Evolutionary conservation across 1,140 invertebrate species (phyloP).

Genomic region (Venturia canescens): DNA sequence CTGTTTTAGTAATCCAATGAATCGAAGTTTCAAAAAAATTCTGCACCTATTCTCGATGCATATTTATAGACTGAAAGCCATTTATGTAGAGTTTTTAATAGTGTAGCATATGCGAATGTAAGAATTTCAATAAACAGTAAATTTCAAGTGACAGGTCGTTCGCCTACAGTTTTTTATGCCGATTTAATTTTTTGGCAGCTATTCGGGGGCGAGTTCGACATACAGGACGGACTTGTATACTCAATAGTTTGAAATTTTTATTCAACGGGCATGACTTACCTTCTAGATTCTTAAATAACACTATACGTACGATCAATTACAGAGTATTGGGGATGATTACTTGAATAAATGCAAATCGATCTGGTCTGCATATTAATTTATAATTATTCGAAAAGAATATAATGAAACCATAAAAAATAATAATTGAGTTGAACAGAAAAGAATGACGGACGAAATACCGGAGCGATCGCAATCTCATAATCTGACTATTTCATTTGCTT

Average conservation of each 20-base stretch:
- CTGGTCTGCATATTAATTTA: slow-evolving; percentile 21
- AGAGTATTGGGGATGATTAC: slow-evolving; percentile 75
- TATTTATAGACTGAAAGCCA: neutral
- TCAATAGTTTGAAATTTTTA: slow-evolving; percentile 6
- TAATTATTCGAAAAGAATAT: slow-evolving; percentile 28
- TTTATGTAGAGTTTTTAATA: too few relatives aligned
- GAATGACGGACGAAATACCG: slow-evolving; percentile 55
- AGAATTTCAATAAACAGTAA: too few relatives aligned
- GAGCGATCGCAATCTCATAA: slow-evolving; percentile 64
- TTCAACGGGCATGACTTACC: slow-evolving; percentile 48
- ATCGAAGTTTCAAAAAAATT: too few relatives aligned
- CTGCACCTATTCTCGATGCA: too few relatives aligned
- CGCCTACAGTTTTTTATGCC: neutral
- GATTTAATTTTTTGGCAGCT: neutral
- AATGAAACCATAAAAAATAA: slow-evolving; percentile 2
- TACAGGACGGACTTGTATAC: slow-evolving; percentile 12
- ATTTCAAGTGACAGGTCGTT: neutral
- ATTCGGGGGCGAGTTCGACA: neutral
- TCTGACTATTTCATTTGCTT: slow-evolving; percentile 47
- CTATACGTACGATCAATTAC: slow-evolving; percentile 41
- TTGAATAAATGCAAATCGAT: slow-evolving; percentile 56
- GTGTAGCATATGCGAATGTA: neutral
- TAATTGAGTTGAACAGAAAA: slow-evolving; percentile 29
- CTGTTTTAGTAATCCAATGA: neutral
- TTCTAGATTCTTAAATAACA: slow-evolving; percentile 49